Percentiles rank a stretch among this genome's conserved stretches.
phyloP scores from a whole-genome alignment of 2,113 vertebrate species.

The Machaerirhynchus nigripectus region DNA sequence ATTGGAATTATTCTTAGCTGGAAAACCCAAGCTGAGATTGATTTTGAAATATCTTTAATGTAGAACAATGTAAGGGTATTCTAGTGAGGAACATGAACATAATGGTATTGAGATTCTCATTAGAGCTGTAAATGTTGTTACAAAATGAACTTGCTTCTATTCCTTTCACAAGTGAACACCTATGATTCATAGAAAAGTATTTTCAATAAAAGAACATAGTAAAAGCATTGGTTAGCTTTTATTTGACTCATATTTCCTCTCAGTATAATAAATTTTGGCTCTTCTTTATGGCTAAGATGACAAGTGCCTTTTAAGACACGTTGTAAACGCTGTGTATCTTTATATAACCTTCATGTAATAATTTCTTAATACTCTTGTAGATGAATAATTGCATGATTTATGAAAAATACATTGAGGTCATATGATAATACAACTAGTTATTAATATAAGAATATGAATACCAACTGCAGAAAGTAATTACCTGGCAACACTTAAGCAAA shows the following conservation, averaged over 20 bases:
- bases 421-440: conserved; percentile 20
- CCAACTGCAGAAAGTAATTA: conserved; percentile 37
- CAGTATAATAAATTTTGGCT: neutral
- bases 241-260: neutral
- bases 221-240: neutral
- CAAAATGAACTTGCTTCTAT: neutral
- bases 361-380: conserved; percentile 28
- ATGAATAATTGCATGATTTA: conserved; percentile 15
- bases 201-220: neutral
- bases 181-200: neutral
- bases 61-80: neutral
- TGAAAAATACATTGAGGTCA: conserved; percentile 21
- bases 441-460: conserved; percentile 20
- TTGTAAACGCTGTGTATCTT: conserved; percentile 26
- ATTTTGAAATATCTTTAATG: neutral
- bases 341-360: conserved; percentile 49
- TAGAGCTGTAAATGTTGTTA: neutral
- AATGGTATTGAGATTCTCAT: neutral
- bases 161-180: neutral
- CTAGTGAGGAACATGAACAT: neutral
- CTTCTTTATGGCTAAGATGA: neutral
- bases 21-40: neutral
- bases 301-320: conserved; percentile 2
- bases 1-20: neutral
- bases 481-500: conserved; percentile 5